Evolutionary conservation across 2,888 invertebrate genomes (phyloP).

Genomic region (Zaprionus bogoriensis): DNA sequence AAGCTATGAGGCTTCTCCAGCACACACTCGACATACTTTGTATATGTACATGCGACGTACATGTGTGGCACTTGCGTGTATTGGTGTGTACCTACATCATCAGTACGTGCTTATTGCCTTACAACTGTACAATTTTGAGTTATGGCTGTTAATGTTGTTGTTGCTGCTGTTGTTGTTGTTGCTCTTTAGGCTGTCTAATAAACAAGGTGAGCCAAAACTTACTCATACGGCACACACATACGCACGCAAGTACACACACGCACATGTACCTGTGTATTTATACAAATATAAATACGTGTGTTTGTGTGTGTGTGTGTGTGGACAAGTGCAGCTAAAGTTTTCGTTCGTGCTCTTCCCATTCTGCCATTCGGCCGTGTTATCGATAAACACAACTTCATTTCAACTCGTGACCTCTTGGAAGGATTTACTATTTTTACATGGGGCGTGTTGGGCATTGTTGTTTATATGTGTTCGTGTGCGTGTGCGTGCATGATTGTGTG

Average conservation of each 20-base stretch:
- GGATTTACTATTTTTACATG: constrained; percentile 72
- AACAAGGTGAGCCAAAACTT: constrained; percentile 41
- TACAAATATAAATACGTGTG: neutral
- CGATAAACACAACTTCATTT: constrained; percentile 55
- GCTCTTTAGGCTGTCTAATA: constrained; percentile 24
- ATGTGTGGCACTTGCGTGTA: neutral
- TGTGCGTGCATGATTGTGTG: constrained; percentile 16
- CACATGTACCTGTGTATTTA: neutral
- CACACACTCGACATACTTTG: constrained; percentile 15
- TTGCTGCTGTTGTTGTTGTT: no score
- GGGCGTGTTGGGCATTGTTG: constrained; percentile 19
- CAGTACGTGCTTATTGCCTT: constrained; percentile 49
- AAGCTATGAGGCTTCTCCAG: constrained; percentile 45
- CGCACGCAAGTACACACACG: neutral
- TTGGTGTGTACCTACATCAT: constrained; percentile 10
- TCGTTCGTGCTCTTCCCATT: constrained; percentile 12
- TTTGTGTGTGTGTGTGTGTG: constrained; percentile 9
- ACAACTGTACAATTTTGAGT: constrained; percentile 56
- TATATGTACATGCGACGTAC: constrained; percentile 7
- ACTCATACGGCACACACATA: constrained; percentile 1
- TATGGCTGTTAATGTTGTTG: constrained; percentile 46
- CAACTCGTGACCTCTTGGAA: constrained; percentile 72
- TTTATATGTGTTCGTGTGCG: no score
- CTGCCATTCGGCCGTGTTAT: constrained; percentile 30
- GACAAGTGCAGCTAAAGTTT: constrained; percentile 43